Evolutionary conservation across 92 coral and sea anemone genomes (phyloP).

Genomic region (Metridium senile): DNA sequence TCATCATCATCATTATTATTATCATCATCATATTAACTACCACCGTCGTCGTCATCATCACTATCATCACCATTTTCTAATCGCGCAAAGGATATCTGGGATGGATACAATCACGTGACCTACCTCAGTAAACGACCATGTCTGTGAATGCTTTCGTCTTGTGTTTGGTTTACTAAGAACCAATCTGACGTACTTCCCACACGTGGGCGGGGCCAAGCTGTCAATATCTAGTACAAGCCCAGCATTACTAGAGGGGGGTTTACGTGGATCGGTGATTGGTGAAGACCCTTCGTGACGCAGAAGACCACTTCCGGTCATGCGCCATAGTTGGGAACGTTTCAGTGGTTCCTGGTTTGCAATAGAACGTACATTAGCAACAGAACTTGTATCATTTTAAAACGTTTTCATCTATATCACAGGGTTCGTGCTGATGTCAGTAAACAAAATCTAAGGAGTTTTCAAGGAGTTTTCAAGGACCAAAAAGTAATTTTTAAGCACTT

Average conservation of each 20-base stretch:
- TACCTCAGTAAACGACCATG: conserved; percentile 97
- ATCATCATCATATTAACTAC: too few species aligned
- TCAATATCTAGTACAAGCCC: conserved; percentile 96
- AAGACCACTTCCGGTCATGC: conserved; percentile 88
- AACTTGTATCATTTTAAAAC: too few species aligned
- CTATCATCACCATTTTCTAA: background rate
- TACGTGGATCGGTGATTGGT: conserved; percentile 85
- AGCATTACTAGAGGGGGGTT: conserved; percentile 78
- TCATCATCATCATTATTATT: too few species aligned
- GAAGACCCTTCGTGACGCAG: conserved; percentile 96
- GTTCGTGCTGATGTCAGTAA: too few species aligned
- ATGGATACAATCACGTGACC: conserved; percentile 10
- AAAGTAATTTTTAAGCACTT: too few species aligned
- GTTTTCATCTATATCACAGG: too few species aligned
- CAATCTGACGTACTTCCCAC: conserved; percentile 82
- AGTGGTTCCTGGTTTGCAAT: conserved; percentile 72
- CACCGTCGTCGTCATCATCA: background rate
- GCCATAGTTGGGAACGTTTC: conserved; percentile 97
- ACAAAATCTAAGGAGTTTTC: too few species aligned
- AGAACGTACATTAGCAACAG: background rate
- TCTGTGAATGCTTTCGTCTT: conserved; percentile 84
- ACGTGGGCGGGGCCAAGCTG: conserved; percentile 89
- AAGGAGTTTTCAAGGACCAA: too few species aligned
- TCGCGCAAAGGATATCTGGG: background rate
- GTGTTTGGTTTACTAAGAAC: conserved; percentile 90